Conservation (phyloP, 2,113 vertebrate genomes). For the Tauraco erythrolophus region DNA sequence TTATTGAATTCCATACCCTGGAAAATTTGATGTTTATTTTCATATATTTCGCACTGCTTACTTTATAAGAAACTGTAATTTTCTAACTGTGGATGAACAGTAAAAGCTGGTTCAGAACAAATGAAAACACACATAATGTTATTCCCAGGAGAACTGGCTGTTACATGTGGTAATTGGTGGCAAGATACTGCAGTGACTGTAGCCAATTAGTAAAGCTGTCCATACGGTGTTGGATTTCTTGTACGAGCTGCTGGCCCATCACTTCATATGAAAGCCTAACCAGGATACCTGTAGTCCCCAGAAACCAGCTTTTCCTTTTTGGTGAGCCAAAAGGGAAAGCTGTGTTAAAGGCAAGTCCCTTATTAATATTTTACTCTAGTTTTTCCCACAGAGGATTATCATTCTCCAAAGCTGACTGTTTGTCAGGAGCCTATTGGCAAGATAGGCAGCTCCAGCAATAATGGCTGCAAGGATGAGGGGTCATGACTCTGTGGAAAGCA, state of each 20-base stretch:
- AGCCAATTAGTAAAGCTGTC: neutral
- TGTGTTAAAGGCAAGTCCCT: neutral
- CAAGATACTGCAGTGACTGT: neutral
- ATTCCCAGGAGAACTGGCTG: neutral
- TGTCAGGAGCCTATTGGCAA: neutral
- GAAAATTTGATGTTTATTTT: slow-evolving; percentile 5
- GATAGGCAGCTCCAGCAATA: neutral
- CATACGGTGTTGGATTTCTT: neutral
- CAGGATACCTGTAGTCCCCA: neutral
- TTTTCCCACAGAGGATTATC: neutral
- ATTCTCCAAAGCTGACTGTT: neutral
- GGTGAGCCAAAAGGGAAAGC: neutral
- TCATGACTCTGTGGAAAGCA: neutral
- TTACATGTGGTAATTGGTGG: neutral
- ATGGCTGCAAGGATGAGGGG: neutral
- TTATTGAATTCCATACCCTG: neutral
- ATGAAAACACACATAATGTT: slow-evolving; percentile 14
- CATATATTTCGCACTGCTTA: neutral
- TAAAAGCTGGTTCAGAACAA: slow-evolving; percentile 29
- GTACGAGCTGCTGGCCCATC: neutral
- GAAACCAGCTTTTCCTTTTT: neutral
- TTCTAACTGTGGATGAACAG: slow-evolving; percentile 15
- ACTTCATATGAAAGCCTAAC: neutral
- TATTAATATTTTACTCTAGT: neutral
- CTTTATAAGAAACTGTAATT: neutral